Evolutionary conservation across 2,888 invertebrate species (phyloP).

Genomic region (Troglohyphantes excavatus): DNA sequence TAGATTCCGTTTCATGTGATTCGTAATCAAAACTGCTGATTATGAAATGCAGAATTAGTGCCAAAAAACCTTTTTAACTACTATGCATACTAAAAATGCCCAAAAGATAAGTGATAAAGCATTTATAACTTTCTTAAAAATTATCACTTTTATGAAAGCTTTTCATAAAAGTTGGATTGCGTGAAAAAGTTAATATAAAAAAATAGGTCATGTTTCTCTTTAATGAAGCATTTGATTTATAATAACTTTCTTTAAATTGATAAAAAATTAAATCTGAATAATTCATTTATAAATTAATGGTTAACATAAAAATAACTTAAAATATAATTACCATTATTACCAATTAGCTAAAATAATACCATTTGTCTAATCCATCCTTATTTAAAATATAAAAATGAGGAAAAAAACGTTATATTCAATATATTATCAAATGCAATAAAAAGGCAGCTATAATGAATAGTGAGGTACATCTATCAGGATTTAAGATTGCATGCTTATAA

Average conservation of each 20-base stretch:
- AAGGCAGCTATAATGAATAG: slow-evolving; percentile 43
- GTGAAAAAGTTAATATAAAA: too few relatives aligned
- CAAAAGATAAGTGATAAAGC: slow-evolving; percentile 6
- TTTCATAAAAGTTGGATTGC: neutral
- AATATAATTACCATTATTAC: too few relatives aligned
- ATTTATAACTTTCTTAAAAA: neutral
- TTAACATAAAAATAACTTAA: too few relatives aligned
- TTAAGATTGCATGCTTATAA: slow-evolving; percentile 8
- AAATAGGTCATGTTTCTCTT: too few relatives aligned
- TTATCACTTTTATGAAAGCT: neutral
- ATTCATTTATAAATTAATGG: too few relatives aligned
- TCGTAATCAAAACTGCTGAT: slow-evolving; percentile 3
- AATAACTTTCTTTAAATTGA: too few relatives aligned
- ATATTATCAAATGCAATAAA: slow-evolving; percentile 25
- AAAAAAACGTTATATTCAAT: neutral
- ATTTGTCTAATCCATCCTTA: too few relatives aligned
- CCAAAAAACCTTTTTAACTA: slow-evolving; percentile 21
- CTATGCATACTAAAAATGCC: neutral
- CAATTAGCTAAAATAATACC: too few relatives aligned
- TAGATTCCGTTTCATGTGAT: neutral
- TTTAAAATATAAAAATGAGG: too few relatives aligned
- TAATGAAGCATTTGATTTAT: too few relatives aligned
- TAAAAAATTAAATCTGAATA: too few relatives aligned
- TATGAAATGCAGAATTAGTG: slow-evolving; percentile 32
- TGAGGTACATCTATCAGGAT: neutral